Base-by-base conservation (phyloP, 2,113 vertebrate genomes). In the Sphaerodactylus townsendi region DNA sequence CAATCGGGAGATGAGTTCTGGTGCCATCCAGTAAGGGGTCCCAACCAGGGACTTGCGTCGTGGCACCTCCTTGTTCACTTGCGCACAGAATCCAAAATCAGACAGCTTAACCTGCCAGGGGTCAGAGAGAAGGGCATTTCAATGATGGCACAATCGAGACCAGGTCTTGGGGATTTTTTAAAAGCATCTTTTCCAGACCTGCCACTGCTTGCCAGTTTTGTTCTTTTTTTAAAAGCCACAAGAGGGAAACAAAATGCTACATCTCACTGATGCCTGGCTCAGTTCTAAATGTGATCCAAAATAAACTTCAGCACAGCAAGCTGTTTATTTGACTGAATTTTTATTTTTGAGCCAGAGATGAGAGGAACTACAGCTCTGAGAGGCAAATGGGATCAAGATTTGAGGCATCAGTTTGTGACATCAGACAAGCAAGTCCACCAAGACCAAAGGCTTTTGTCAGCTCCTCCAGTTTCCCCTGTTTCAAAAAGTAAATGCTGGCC, bases 11-110 rank as follows among this genome's bases (percentile, higher is more conserved):
- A 98, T 98, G 94, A 98, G 98, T 87, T 98, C 98, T 0, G 98
- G 98, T 0, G 98, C 98, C 98, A 98, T 98, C 98, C 98, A 98
- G 93, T 98, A 98, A 0, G 98, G 98, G 0, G 98, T 98, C 33
- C 98, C 98, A 1, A 98, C 98, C 92, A 98, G 89, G 8, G 97
- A 98, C 92, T 98, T 98, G 64, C 98, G 96, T 14, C 97, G 95
- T 0, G 97, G 97, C 19, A 98, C 98, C 82, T 98, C 98, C 85
- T 98, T 98, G 69, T 97, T 98, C 78, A 98, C 98, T 89, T 98
- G 98, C 66, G 98, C 98, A 0, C 98, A 98, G 92, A 99, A 99
- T 10, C 98, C 98, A 0, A 99, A 99, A 92, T 99, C 98, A 0
- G 98, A 99, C 90, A 99, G 97, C 89, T 99, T 99, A 91, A 99